Evolutionary conservation across 2,797 vertebrate species (phyloP).

Genomic region (Fistularia tabacaria): DNA sequence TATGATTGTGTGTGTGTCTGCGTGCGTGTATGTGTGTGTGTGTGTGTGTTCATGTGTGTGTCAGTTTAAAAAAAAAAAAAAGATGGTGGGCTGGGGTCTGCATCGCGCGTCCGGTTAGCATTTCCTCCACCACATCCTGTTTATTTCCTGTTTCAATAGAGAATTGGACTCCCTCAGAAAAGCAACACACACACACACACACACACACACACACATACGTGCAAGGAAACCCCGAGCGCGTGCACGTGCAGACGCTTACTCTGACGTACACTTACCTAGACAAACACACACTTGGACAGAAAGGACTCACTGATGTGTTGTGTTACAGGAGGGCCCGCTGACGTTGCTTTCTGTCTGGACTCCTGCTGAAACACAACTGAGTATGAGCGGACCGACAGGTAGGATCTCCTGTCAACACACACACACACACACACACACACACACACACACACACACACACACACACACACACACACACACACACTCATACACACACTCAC

Average conservation of each 20-base stretch:
- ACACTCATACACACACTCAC: too few relatives aligned
- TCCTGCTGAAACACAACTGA: conserved; percentile 13
- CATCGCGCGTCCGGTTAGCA: conserved; percentile 39
- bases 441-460: too few relatives aligned
- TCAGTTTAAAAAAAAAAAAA: too few relatives aligned
- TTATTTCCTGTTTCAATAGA: conserved; percentile 42
- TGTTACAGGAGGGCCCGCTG: conserved; percentile 27
- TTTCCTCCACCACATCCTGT: conserved; percentile 53
- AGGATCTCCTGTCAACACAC: background rate
- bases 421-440: too few relatives aligned
- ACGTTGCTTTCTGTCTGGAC: conserved; percentile 14
- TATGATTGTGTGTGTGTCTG: background rate
- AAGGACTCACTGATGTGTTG: conserved; percentile 7
- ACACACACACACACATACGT: background rate
- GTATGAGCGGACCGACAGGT: conserved; percentile 31
- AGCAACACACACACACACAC: background rate
- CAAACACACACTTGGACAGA: background rate
- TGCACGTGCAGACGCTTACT: too few relatives aligned
- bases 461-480: too few relatives aligned
- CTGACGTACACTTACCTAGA: too few relatives aligned
- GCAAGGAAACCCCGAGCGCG: too few relatives aligned
- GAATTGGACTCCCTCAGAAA: conserved; percentile 22
- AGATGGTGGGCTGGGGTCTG: conserved; percentile 1
- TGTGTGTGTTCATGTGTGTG: conserved; percentile 11
- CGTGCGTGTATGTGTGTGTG: background rate